Conservation (phyloP, 2,113 vertebrate species). For the Grallaria varia region DNA sequence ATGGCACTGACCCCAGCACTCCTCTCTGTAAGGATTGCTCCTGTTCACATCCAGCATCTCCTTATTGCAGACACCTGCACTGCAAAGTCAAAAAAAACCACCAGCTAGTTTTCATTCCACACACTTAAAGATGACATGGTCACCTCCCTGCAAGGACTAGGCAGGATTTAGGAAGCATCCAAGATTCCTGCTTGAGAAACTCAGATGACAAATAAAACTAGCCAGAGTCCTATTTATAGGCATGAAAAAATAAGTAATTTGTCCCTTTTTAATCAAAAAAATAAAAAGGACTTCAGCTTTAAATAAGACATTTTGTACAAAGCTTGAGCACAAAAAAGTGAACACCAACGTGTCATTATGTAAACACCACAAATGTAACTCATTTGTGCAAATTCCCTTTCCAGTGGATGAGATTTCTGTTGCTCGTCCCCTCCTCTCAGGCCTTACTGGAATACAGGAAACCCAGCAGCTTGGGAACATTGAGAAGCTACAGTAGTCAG, state of each 20-base stretch:
- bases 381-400: background rate
- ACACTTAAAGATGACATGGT: background rate
- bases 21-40: no score
- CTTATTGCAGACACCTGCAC: background rate
- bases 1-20: background rate
- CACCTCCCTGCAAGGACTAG: background rate
- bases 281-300: slow-evolving; percentile 66
- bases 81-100: background rate
- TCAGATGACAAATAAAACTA: slow-evolving; percentile 19
- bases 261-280: slow-evolving; percentile 69
- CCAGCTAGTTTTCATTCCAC: background rate
- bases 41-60: background rate
- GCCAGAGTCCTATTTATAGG: slow-evolving; percentile 41
- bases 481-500: slow-evolving; percentile 56
- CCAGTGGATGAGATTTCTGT: background rate
- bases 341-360: slow-evolving; percentile 45
- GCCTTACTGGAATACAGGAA: slow-evolving; percentile 45
- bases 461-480: slow-evolving; percentile 40
- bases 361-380: slow-evolving; percentile 55
- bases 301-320: slow-evolving; percentile 70
- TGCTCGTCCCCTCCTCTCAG: slow-evolving; percentile 18
- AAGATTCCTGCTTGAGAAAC: background rate
- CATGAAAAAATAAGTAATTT: slow-evolving; percentile 61
- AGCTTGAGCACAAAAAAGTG: slow-evolving; percentile 62
- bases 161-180: background rate